phyloP scores from a whole-genome alignment of 2,888 invertebrate species.

The Drosophila sordidula region DNA sequence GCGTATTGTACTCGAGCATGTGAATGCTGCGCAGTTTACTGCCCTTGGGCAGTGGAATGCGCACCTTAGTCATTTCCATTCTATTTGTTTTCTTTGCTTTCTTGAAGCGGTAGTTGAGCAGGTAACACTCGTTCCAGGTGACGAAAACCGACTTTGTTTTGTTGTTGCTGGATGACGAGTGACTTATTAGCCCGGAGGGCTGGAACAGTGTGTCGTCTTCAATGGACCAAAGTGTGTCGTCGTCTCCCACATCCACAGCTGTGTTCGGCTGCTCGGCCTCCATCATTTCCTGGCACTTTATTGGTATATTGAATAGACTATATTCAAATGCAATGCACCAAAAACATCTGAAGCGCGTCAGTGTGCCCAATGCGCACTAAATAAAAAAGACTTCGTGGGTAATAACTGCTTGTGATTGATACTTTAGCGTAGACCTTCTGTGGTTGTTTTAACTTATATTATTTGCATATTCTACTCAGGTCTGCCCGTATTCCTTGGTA shows the following conservation, averaged over 20 bases:
- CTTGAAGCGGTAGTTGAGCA: conserved; percentile 83
- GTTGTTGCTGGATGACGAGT: conserved; percentile 69
- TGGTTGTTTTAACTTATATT: no score
- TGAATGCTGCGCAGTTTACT: conserved; percentile 67
- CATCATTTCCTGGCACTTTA: conserved; percentile 25
- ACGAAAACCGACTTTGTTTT: conserved; percentile 81
- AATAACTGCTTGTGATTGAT: no score
- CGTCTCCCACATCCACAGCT: conserved; percentile 10
- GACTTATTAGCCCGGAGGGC: conserved; percentile 79
- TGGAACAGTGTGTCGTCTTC: conserved; percentile 82
- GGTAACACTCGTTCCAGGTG: conserved; percentile 82
- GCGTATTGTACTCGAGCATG: conserved; percentile 82
- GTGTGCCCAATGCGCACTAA: conserved; percentile 26
- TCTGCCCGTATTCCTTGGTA: no score
- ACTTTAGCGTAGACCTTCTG: no score
- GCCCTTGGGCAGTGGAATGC: conserved; percentile 62
- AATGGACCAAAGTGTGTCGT: conserved; percentile 75
- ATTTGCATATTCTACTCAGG: no score
- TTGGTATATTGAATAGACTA: not conserved
- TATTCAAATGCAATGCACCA: conserved; percentile 27
- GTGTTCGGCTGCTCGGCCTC: conserved; percentile 17
- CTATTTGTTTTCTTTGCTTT: conserved; percentile 56
- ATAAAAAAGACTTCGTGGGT: not conserved
- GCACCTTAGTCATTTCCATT: conserved; percentile 74
- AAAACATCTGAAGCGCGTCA: conserved; percentile 8